phyloP scores from a whole-genome alignment of 2,888 invertebrate species.

The Trichacis sp. region DNA sequence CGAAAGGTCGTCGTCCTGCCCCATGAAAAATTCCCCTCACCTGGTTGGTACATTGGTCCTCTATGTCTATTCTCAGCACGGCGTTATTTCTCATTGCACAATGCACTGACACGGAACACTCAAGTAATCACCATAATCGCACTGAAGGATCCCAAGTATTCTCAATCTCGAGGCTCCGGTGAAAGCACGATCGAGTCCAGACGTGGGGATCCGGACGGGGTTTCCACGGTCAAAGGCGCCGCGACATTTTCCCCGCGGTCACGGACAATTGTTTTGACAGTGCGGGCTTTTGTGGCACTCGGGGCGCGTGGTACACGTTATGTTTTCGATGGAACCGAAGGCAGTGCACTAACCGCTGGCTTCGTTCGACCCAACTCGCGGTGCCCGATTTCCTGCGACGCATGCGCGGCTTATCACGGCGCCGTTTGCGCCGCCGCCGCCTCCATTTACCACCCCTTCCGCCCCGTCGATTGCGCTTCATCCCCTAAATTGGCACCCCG shows the following conservation, averaged over 20 bases:
- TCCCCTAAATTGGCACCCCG: constrained; percentile 63
- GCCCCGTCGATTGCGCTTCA: constrained; percentile 55
- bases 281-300: constrained; percentile 19
- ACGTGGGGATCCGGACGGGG: too few species aligned
- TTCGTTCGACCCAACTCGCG: constrained; percentile 65
- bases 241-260: not conserved
- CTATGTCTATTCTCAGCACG: constrained; percentile 50
- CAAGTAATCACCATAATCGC: constrained; percentile 49
- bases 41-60: constrained; percentile 67
- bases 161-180: too few species aligned
- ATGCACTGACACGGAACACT: constrained; percentile 57
- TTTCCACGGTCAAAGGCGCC: too few species aligned
- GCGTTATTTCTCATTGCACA: constrained; percentile 64
- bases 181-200: too few species aligned
- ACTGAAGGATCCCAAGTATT: too few species aligned
- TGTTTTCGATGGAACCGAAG: constrained; percentile 61
- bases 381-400: constrained; percentile 55
- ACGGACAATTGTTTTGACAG: constrained; percentile 18
- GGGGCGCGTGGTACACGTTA: constrained; percentile 39
- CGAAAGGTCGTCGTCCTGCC: constrained; percentile 40
- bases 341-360: constrained; percentile 64
- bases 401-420: constrained; percentile 58
- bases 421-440: constrained; percentile 51
- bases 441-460: constrained; percentile 30
- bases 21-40: constrained; percentile 48